A percentile compares a stretch with the other conserved stretches of the same genome.
Evolutionary conservation across 1,140 invertebrate species (phyloP).

Genomic region (Drosophila funebris): DNA sequence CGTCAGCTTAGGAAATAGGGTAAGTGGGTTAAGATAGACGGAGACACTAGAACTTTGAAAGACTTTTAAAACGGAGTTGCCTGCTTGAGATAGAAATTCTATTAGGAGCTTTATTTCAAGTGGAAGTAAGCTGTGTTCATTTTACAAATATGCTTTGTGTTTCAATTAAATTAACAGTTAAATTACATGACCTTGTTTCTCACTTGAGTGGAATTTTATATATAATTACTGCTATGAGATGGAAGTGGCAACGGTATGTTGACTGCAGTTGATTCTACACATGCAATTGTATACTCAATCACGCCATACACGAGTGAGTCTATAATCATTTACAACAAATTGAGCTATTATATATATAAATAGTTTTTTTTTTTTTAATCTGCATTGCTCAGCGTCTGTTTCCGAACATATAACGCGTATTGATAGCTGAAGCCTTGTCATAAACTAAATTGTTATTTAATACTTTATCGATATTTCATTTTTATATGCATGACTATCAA

Average conservation of each 20-base stretch:
- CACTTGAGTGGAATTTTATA: background rate
- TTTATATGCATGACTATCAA: conserved; percentile 81
- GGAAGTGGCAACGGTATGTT: background rate
- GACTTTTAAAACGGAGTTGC: background rate
- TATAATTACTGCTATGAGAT: background rate
- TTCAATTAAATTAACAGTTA: conserved; percentile 17
- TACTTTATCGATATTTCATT: conserved; percentile 82
- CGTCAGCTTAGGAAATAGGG: conserved; percentile 3
- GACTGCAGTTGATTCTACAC: background rate
- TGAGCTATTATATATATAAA: conserved; percentile 21
- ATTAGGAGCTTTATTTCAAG: conserved; percentile 28
- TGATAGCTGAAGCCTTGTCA: conserved; percentile 57
- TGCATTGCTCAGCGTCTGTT: conserved; percentile 32
- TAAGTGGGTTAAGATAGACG: conserved; percentile 30
- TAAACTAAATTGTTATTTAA: conserved; percentile 82
- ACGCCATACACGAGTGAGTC: background rate
- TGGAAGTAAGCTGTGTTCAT: conserved; percentile 19
- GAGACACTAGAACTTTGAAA: background rate
- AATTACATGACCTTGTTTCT: conserved; percentile 26
- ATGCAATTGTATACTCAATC: background rate
- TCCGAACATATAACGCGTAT: conserved; percentile 21
- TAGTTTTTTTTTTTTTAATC: conserved; percentile 7
- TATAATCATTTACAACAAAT: conserved; percentile 22
- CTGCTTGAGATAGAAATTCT: conserved; percentile 14
- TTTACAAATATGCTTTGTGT: conserved; percentile 21